phyloP scores from a whole-genome alignment of 1,140 invertebrate genomes.

The Thrips palmi region DNA sequence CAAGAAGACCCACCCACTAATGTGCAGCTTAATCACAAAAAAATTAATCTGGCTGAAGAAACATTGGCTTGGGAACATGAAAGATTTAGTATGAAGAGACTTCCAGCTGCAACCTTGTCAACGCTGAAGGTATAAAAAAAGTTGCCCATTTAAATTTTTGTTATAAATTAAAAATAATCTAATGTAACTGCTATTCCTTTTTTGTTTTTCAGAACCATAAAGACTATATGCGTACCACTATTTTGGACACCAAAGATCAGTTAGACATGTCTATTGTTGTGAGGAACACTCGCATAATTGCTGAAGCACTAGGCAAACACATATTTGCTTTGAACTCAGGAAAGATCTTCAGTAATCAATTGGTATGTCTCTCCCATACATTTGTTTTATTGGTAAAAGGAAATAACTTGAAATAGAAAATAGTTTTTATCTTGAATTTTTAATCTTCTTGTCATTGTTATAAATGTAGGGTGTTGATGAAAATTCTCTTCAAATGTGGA shows the following conservation, averaged over 20 bases:
- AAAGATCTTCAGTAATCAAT: constrained; percentile 36
- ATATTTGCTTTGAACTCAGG: constrained; percentile 69
- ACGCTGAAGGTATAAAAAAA: constrained; percentile 46
- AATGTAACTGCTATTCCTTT: constrained; percentile 4
- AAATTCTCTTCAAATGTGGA: constrained; percentile 49
- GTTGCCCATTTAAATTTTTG: constrained; percentile 19
- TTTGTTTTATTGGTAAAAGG: neutral
- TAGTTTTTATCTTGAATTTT: neutral
- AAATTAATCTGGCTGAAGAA: constrained; percentile 93
- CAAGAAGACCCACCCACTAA: constrained; percentile 22
- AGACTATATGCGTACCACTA: constrained; percentile 35
- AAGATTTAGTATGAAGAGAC: constrained; percentile 75
- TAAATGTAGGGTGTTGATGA: constrained; percentile 46
- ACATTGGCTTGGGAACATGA: constrained; percentile 94
- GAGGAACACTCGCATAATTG: constrained; percentile 55
- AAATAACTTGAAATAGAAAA: neutral
- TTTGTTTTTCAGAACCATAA: constrained; percentile 27
- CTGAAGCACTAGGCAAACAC: constrained; percentile 64
- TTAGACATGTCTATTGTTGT: constrained; percentile 39
- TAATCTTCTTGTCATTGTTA: neutral
- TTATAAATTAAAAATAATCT: neutral
- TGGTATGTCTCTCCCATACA: neutral
- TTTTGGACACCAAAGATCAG: constrained; percentile 37
- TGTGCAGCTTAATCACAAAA: constrained; percentile 79
- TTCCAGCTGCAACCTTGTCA: constrained; percentile 86